Evolutionary conservation across 2,113 vertebrate species (phyloP).

Genomic region (Neolamprologus tretocephalus): DNA sequence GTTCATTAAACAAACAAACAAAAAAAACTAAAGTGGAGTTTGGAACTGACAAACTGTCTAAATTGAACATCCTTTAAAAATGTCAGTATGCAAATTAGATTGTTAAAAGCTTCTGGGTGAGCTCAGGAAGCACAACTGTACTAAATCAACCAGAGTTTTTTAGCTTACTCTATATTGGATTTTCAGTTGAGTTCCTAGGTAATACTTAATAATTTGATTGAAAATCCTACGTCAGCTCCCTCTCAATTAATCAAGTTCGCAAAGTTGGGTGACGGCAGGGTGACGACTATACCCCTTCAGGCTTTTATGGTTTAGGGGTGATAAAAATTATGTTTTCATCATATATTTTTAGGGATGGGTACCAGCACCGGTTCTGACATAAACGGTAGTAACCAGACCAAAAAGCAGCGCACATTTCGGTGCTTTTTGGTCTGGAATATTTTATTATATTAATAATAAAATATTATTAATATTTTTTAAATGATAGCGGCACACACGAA

Average conservation of each 20-base stretch:
- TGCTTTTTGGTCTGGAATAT: not conserved
- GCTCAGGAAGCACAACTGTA: not conserved
- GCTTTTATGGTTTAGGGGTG: not conserved
- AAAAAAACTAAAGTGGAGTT: not conserved
- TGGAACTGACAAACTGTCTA: not conserved
- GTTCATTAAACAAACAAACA: not conserved
- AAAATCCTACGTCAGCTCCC: not conserved
- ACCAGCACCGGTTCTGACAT: not conserved
- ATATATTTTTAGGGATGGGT: not conserved
- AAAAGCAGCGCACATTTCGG: not conserved
- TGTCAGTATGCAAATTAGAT: not conserved
- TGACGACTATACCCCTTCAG: not conserved
- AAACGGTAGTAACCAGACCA: not conserved
- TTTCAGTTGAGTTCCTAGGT: not conserved
- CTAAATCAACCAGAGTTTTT: not conserved
- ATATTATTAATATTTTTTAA: not conserved
- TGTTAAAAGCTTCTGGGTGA: not conserved
- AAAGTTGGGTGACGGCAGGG: not conserved
- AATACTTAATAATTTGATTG: not conserved
- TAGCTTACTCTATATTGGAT: not conserved
- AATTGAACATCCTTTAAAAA: not conserved
- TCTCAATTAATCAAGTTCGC: not conserved
- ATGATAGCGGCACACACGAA: not conserved
- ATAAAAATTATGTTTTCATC: not conserved
- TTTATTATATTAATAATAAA: not conserved